Base-by-base conservation (phyloP, 1,140 invertebrate genomes). In the Anastrepha obliqua region DNA sequence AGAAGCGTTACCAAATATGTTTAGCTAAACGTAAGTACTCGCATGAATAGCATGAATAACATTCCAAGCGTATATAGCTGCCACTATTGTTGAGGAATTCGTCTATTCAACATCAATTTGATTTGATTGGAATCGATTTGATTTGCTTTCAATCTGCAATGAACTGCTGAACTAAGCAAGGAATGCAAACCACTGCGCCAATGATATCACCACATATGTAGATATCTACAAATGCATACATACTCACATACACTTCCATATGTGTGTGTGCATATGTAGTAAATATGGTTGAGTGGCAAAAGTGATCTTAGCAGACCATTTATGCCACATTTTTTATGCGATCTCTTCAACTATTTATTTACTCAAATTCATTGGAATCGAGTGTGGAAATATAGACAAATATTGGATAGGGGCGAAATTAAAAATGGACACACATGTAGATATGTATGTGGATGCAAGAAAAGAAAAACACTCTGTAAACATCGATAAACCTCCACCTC, bases 81-180 rank as follows among this genome's bases (percentile, higher is more conserved):
- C 42, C 4, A 55, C 47, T n/a, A 81, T 81, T 58, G 47, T 55
- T 51, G 20, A 81, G 15, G 15, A 81, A 81, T 81, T 81, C 47
- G 74, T n/a, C 74, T 81, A 81, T 81, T 81, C 47, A 81, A n/a
- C 47, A 55, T 58, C 47, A 81, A 81, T 81, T 81, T 81, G 74
- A 81, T 81, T 81, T 81, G 74, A 81, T 81, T 81, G 47, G 9
- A 55, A 55, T 81, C 74, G 74, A 81, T 81, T 81, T 81, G 47
- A 58, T 55, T 81, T 58, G 74, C 74, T 81, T 70, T 55, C 74
- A 47, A 81, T 81, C 47, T 55, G 5, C n/a, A 58, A 47, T 81
- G 15, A 29, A 81, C 47, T 17, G 47, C 47, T 81, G 47, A 20
- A 81, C 47, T 20, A 20, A 58, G 47, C 47, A 5, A 20, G 15